Evolutionary conservation across 1,140 invertebrate species (phyloP).

Genomic region (Zaprionus capensis): DNA sequence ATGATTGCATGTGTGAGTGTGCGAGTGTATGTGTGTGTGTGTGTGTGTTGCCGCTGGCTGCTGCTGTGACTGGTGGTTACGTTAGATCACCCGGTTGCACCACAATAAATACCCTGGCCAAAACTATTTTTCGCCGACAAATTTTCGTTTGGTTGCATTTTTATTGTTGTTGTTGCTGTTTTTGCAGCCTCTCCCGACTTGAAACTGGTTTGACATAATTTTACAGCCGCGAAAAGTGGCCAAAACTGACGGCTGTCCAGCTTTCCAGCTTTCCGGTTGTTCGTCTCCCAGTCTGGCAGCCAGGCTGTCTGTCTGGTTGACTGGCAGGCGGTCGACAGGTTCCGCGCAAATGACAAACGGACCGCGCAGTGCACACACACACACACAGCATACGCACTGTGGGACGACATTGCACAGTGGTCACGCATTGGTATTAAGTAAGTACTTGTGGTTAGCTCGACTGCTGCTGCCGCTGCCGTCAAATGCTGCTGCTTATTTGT

Average conservation of each 20-base stretch:
- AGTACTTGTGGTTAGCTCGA: constrained; percentile 23
- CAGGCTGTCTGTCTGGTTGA: constrained; percentile 19
- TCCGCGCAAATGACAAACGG: constrained; percentile 8
- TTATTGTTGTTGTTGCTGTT: not conserved
- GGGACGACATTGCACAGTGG: not conserved
- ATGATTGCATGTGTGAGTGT: constrained; percentile 17
- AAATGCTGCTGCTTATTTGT: constrained; percentile 57
- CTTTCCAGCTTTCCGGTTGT: not conserved
- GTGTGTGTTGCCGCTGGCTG: not conserved
- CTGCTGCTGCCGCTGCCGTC: constrained; percentile 1
- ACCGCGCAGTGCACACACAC: not conserved
- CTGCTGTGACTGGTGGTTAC: constrained; percentile 23
- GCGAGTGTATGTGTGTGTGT: not conserved
- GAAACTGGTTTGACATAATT: constrained; percentile 78
- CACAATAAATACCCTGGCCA: constrained; percentile 44
- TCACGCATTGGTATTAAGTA: constrained; percentile 34
- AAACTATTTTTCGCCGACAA: constrained; percentile 9
- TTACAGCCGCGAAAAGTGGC: constrained; percentile 35
- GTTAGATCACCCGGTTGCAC: constrained; percentile 43
- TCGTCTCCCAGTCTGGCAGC: not conserved
- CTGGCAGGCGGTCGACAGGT: constrained; percentile 24
- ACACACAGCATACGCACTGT: not conserved
- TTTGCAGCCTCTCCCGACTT: constrained; percentile 28
- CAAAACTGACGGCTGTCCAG: constrained; percentile 27
- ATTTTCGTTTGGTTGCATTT: constrained; percentile 44